Percentiles rank a stretch among this genome's conserved stretches.
These are phyloP conservation scores for Nomada fucata DNA, from an alignment of 2,888 invertebrate genomes.

Conservation along the genomic window DNA sequence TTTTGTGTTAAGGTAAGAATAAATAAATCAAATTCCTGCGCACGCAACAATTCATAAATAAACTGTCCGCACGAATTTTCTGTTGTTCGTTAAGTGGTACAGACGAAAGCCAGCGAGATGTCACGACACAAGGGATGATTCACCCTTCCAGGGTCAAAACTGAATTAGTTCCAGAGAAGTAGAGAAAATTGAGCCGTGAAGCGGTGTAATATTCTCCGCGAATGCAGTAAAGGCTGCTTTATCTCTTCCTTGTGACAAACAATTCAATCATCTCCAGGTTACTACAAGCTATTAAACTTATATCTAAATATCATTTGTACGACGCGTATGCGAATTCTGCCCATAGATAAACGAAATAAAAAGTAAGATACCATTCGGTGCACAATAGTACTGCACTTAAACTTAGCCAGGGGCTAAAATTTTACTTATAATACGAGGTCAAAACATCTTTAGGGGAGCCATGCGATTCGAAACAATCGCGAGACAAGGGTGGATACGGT, in stretches of 20 bases:
- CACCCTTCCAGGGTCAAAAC: conserved; percentile 51
- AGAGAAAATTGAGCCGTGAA: conserved; percentile 40
- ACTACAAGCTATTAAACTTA: not conserved
- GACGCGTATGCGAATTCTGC: no score
- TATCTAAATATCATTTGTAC: not conserved
- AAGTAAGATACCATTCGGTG: not conserved
- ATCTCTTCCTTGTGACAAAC: conserved; percentile 20
- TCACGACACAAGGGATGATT: conserved; percentile 47
- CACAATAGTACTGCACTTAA: no score
- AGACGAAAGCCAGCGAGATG: conserved; percentile 36
- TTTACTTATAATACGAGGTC: no score
- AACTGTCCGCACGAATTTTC: conserved; percentile 7
- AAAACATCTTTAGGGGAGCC: conserved; percentile 26
- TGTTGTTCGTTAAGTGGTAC: conserved; percentile 26
- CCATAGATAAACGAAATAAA: not conserved
- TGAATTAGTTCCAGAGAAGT: conserved; percentile 53
- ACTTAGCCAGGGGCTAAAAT: no score
- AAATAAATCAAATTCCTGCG: no score
- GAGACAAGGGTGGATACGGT: conserved; percentile 46
- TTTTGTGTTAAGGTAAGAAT: no score
- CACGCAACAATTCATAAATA: no score
- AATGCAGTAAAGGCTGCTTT: conserved; percentile 30
- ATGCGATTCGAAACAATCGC: conserved; percentile 32
- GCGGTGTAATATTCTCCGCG: conserved; percentile 40
- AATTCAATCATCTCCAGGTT: conserved; percentile 3